These are phyloP conservation scores for Machimus rusticus DNA, from an alignment of 2,888 invertebrate species.

Conservation along the genomic window DNA sequence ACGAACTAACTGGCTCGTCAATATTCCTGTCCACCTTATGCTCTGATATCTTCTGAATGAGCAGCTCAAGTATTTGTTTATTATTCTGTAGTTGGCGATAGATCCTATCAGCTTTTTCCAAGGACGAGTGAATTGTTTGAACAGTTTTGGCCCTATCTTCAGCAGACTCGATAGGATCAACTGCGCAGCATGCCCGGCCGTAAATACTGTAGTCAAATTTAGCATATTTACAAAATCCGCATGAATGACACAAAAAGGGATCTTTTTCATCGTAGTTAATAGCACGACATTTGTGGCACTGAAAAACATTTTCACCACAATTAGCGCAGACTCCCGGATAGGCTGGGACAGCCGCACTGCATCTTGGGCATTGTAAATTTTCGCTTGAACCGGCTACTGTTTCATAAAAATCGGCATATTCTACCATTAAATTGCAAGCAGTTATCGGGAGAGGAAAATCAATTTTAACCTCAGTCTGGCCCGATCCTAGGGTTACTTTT, in stretches of 20 bases:
- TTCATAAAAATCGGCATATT: conserved; percentile 97
- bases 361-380: conserved; percentile 93
- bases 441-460: conserved; percentile 97
- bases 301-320: conserved; percentile 95
- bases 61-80: conserved; percentile 86
- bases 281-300: conserved; percentile 98
- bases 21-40: conserved; percentile 75
- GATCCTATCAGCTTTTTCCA: conserved; percentile 94
- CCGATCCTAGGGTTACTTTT: conserved; percentile 86
- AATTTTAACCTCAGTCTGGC: conserved; percentile 94
- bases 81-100: conserved; percentile 90
- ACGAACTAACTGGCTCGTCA: conserved; percentile 64
- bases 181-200: conserved; percentile 92
- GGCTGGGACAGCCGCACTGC: conserved; percentile 95
- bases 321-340: conserved; percentile 93
- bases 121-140: conserved; percentile 84
- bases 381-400: conserved; percentile 91
- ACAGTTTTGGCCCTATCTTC: conserved; percentile 96
- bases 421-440: conserved; percentile 97
- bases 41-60: conserved; percentile 87
- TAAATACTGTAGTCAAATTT: conserved; percentile 96
- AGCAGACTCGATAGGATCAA: conserved; percentile 96
- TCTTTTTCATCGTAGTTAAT: conserved; percentile 99
- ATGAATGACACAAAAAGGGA: conserved; percentile 97
- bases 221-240: conserved; percentile 99